These are phyloP conservation scores for Microhierax caerulescens DNA, from an alignment of 2,797 vertebrate species.

Conservation along the genomic window DNA sequence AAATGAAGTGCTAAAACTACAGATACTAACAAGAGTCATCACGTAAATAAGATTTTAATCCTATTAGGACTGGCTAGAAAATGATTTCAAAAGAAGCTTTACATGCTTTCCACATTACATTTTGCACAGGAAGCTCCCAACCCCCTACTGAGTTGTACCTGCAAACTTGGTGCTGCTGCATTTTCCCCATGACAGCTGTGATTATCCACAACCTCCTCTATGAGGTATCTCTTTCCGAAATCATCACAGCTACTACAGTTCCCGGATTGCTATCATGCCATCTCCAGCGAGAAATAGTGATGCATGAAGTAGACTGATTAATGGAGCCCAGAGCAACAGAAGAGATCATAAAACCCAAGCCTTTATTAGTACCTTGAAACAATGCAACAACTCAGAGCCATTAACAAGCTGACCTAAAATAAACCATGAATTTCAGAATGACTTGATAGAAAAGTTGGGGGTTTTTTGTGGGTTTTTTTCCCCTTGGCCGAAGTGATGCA, in stretches of 20 bases:
- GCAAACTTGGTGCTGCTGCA: neutral
- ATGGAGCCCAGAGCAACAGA: neutral
- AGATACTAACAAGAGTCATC: neutral
- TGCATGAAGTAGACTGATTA: neutral
- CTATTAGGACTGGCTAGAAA: neutral
- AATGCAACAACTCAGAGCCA: neutral
- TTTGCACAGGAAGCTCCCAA: neutral
- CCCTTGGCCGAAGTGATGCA: neutral
- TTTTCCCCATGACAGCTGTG: neutral
- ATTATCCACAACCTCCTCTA: neutral
- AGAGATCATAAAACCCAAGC: neutral
- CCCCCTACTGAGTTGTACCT: neutral
- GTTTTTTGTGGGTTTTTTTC: accelerated
- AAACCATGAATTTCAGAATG: conserved; percentile 38
- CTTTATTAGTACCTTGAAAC: neutral
- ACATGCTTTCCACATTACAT: neutral
- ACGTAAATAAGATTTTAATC: neutral
- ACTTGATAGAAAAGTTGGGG: conserved; percentile 23
- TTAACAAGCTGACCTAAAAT: conserved; percentile 48
- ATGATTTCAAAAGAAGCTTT: neutral
- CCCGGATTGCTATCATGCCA: neutral
- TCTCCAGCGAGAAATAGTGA: neutral
- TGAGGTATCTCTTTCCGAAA: neutral
- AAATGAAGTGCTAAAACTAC: neutral
- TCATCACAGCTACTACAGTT: neutral